phyloP scores from a whole-genome alignment of 1,140 invertebrate species.

The Drosophila equinoxialis region DNA sequence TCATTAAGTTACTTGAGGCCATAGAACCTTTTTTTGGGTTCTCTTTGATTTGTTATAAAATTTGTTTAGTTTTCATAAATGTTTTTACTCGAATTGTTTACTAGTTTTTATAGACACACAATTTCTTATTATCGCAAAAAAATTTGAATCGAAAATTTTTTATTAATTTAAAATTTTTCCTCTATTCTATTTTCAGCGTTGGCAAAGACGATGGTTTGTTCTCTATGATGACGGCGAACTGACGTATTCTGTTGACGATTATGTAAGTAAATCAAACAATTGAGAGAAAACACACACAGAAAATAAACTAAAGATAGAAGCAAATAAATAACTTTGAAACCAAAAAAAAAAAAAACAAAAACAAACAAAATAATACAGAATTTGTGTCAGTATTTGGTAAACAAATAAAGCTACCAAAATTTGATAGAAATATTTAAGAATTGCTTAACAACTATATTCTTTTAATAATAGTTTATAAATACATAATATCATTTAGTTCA shows the following conservation, averaged over 20 bases:
- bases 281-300: neutral
- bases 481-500: no score
- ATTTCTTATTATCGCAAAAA: no score
- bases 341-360: neutral
- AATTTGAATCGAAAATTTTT: neutral
- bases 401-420: neutral
- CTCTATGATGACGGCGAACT: conserved; percentile 98
- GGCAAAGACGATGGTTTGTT: conserved; percentile 98
- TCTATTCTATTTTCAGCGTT: conserved; percentile 90
- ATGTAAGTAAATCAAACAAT: conserved; percentile 88
- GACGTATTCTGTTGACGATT: conserved; percentile 97
- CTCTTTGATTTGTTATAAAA: no score
- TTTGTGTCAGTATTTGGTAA: neutral
- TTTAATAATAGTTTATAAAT: no score
- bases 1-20: no score
- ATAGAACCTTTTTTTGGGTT: no score
- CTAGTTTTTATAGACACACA: no score
- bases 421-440: no score
- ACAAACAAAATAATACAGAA: neutral
- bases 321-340: neutral
- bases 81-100: no score
- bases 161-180: conserved; percentile 25
- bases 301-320: neutral
- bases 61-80: no score
- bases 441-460: no score